Evolutionary conservation across 2,888 invertebrate genomes (phyloP).

Genomic region (Reticulitermes lucifugus): DNA sequence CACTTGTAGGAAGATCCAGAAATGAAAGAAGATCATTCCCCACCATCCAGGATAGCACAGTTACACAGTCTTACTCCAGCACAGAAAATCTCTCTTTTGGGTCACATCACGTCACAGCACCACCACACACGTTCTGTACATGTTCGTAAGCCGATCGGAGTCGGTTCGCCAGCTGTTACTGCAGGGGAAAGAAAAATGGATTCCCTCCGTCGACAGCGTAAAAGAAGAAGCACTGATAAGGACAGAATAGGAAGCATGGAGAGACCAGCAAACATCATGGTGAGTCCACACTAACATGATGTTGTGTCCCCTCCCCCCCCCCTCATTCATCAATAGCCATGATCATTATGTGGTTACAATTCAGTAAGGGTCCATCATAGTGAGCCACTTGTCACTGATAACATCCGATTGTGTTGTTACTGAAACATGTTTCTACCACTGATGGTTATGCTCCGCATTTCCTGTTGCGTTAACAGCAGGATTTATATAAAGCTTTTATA

Average conservation of each 20-base stretch:
- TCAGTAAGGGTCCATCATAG: too few relatives aligned
- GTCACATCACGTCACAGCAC: constrained; percentile 52
- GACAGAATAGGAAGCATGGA: constrained; percentile 55
- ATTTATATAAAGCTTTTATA: too few relatives aligned
- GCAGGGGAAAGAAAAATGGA: constrained; percentile 62
- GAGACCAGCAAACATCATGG: constrained; percentile 6
- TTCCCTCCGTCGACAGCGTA: constrained; percentile 65
- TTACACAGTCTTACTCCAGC: constrained; percentile 53
- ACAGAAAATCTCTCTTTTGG: constrained; percentile 51
- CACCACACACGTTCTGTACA: constrained; percentile 31
- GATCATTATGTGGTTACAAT: too few relatives aligned
- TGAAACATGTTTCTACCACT: too few relatives aligned
- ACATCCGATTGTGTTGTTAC: too few relatives aligned
- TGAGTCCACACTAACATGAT: not conserved
- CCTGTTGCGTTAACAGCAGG: too few relatives aligned
- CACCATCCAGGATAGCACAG: constrained; percentile 36
- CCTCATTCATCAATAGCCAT: too few relatives aligned
- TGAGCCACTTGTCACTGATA: too few relatives aligned
- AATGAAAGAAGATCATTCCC: constrained; percentile 34
- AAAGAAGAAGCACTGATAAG: constrained; percentile 73
- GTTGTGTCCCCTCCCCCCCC: too few relatives aligned
- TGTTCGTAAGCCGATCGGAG: constrained; percentile 50
- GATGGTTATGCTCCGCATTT: too few relatives aligned
- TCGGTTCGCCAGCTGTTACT: constrained; percentile 44
- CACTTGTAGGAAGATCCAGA: constrained; percentile 45